Conservation (phyloP, 2,797 vertebrate species). For the Emydoidea blandingii region DNA sequence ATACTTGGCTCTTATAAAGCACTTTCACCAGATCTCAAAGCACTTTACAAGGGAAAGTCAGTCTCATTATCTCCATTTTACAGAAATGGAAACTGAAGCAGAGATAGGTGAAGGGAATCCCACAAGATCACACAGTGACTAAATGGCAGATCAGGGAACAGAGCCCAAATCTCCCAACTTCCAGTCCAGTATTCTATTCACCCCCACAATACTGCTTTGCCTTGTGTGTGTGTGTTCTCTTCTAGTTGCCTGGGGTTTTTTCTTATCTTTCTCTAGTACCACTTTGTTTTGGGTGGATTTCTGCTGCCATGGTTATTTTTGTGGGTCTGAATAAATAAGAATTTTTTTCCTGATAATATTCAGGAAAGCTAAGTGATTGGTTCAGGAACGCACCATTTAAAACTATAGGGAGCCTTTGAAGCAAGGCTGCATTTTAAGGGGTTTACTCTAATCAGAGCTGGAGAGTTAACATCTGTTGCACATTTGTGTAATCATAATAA, state of each 20-base stretch:
- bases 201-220: not conserved
- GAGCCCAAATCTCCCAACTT: not conserved
- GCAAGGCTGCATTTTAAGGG: conserved; percentile 38
- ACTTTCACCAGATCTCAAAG: not conserved
- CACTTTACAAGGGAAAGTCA: not conserved
- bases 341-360: conserved; percentile 36
- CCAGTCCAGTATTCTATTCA: not conserved
- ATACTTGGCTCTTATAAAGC: not conserved
- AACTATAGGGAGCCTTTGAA: conserved; percentile 25
- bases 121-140: not conserved
- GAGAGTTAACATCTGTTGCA: conserved; percentile 65
- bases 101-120: not conserved
- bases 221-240: not conserved
- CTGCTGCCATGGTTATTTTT: not conserved
- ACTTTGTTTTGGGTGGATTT: not conserved
- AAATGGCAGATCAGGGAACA: not conserved
- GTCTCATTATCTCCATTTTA: not conserved
- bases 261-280: not conserved
- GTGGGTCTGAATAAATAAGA: conserved; percentile 36
- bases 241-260: not conserved
- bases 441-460: conserved; percentile 15
- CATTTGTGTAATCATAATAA: conserved; percentile 38
- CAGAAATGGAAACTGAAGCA: not conserved
- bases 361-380: conserved; percentile 41
- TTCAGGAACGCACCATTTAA: conserved; percentile 32